Percentiles rank a stretch among this genome's conserved stretches.
phyloP scores from a whole-genome alignment of 2,797 vertebrate genomes.

The Discoglossus pictus region DNA sequence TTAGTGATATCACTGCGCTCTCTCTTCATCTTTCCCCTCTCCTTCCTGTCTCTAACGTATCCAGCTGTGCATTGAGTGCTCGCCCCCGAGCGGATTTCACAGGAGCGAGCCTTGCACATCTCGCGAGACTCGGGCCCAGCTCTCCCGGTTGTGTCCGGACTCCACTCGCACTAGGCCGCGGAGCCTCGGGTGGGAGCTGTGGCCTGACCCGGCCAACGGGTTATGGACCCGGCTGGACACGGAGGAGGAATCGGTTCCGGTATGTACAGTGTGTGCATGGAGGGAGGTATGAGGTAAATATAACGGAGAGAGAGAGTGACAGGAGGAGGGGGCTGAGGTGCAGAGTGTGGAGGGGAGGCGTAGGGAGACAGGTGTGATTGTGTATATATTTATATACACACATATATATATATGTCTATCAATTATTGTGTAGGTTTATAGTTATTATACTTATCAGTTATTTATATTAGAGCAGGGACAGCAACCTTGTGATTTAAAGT shows the following conservation, averaged over 20 bases:
- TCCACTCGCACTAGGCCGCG: constrained; percentile 30
- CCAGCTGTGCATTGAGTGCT: constrained; percentile 3
- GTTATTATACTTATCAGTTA: too few relatives aligned
- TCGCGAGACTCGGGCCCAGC: not conserved
- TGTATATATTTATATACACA: not conserved
- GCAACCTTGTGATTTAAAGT: too few relatives aligned
- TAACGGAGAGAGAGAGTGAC: too few relatives aligned
- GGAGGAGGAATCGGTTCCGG: constrained; percentile 12
- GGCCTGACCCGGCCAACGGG: constrained; percentile 29
- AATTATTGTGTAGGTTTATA: not conserved
- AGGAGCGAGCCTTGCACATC: not conserved
- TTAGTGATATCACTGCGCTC: too few relatives aligned
- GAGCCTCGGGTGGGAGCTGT: constrained; percentile 32
- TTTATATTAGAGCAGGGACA: too few relatives aligned
- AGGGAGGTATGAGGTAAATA: too few relatives aligned
- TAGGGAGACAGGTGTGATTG: not conserved
- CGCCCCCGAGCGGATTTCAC: not conserved
- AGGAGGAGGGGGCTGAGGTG: not conserved
- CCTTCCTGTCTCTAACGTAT: too few relatives aligned
- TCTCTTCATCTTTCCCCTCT: too few relatives aligned
- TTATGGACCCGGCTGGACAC: constrained; percentile 28
- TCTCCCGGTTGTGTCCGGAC: not conserved
- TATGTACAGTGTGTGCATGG: not conserved
- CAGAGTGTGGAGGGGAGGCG: not conserved
- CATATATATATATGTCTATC: not conserved